Conservation (phyloP, 2,888 invertebrate species). For the Cantharis lateralis region DNA sequence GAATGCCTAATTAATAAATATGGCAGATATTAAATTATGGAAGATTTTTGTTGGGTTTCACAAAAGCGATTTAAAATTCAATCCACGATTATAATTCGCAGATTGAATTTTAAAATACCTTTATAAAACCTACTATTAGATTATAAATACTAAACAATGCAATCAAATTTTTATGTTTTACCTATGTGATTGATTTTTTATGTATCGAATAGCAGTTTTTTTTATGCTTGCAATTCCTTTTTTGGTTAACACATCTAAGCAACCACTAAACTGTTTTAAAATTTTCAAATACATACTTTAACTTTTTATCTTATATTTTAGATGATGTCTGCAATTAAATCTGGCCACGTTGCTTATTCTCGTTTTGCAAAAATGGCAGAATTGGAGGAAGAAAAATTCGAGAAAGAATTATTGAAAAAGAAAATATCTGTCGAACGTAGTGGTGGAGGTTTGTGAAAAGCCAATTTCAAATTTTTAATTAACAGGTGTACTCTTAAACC, state of each 20-base stretch:
- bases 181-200: background rate
- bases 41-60: no score
- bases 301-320: constrained; percentile 49
- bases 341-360: constrained; percentile 93
- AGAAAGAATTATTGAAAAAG: constrained; percentile 74
- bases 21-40: no score
- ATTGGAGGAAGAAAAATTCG: constrained; percentile 83
- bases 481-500: background rate
- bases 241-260: background rate
- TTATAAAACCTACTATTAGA: no score
- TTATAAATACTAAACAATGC: background rate
- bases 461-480: background rate
- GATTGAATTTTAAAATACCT: no score
- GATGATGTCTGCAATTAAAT: constrained; percentile 99
- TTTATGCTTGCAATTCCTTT: background rate
- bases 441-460: constrained; percentile 86
- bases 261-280: background rate
- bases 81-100: no score
- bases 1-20: no score
- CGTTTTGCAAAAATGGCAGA: constrained; percentile 95
- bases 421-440: constrained; percentile 91
- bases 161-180: background rate
- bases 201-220: background rate
- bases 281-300: background rate
- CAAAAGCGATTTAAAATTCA: no score